A percentile compares a stretch with the other conserved stretches of the same genome.
phyloP scores from a whole-genome alignment of 2,888 invertebrate genomes.

The Drosophila austrosaltans region DNA sequence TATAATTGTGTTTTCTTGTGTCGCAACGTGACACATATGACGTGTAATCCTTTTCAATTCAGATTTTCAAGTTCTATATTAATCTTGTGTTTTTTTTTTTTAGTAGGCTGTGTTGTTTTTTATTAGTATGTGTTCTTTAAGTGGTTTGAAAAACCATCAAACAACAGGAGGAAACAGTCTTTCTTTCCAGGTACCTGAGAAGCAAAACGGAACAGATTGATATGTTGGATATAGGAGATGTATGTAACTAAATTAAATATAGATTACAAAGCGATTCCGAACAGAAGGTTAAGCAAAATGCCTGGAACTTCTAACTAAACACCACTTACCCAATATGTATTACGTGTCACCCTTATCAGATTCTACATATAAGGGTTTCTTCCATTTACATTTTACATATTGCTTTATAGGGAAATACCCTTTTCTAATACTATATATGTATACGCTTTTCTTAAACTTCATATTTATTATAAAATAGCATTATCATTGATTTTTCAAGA shows the following conservation, averaged over 20 bases:
- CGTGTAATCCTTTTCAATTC: constrained; percentile 21
- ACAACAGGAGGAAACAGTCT: constrained; percentile 84
- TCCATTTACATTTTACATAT: not conserved
- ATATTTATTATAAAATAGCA: too few species aligned
- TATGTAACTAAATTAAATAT: constrained; percentile 7
- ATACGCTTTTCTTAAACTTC: too few species aligned
- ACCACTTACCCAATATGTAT: not conserved
- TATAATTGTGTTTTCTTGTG: constrained; percentile 28
- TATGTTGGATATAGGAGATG: constrained; percentile 45
- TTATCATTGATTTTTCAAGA: too few species aligned
- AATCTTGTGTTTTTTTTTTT: constrained; percentile 25
- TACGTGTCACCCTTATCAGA: not conserved
- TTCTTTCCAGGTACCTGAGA: constrained; percentile 84
- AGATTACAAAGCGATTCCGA: not conserved
- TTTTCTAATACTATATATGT: too few species aligned
- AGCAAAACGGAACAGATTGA: constrained; percentile 54
- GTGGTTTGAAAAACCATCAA: constrained; percentile 84
- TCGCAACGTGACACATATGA: not conserved
- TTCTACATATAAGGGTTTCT: not conserved
- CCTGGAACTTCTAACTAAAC: too few species aligned
- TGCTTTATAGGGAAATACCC: not conserved
- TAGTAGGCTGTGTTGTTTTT: constrained; percentile 23
- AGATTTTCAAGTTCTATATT: constrained; percentile 27
- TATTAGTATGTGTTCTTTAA: constrained; percentile 59
- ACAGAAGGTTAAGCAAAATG: too few species aligned